phyloP scores from a whole-genome alignment of 2,888 invertebrate species.

The Podabrus alpinus region DNA sequence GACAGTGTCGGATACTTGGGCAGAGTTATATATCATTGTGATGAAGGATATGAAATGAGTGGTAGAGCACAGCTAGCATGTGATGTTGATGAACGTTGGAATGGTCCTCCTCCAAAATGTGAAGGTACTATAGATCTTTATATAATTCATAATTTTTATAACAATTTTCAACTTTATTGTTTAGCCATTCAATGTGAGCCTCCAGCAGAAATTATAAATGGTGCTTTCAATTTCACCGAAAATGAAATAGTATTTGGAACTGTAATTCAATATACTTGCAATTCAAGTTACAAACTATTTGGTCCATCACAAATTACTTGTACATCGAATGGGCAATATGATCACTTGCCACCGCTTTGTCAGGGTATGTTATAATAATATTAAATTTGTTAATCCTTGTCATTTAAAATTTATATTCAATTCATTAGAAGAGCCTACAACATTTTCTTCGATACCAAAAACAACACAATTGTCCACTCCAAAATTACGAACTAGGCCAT shows the following conservation, averaged over 20 bases:
- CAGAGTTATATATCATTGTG: slow-evolving; percentile 82
- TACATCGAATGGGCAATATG: slow-evolving; percentile 78
- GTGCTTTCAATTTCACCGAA: slow-evolving; percentile 58
- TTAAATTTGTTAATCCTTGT: neutral
- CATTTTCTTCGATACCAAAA: slow-evolving; percentile 40
- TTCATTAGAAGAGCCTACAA: slow-evolving; percentile 58
- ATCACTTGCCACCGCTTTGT: slow-evolving; percentile 75
- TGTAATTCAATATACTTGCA: slow-evolving; percentile 76
- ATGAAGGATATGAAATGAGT: slow-evolving; percentile 83
- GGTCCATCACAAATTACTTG: slow-evolving; percentile 74
- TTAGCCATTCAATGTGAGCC: slow-evolving; percentile 74
- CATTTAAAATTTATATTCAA: slow-evolving; percentile 17
- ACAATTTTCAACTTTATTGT: neutral
- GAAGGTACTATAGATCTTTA: slow-evolving; percentile 63
- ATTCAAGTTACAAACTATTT: slow-evolving; percentile 67
- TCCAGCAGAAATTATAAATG: slow-evolving; percentile 69
- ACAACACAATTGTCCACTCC: slow-evolving; percentile 44
- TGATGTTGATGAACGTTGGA: slow-evolving; percentile 92
- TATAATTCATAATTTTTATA: slow-evolving; percentile 10
- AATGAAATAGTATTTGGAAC: slow-evolving; percentile 73
- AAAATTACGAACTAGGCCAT: slow-evolving; percentile 47
- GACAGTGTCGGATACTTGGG: slow-evolving; percentile 87
- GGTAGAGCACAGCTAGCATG: slow-evolving; percentile 83
- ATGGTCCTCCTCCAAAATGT: slow-evolving; percentile 88
- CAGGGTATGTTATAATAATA: slow-evolving; percentile 52